Conservation (phyloP, 2,113 vertebrate species). For the Circaetus cinerascens region DNA sequence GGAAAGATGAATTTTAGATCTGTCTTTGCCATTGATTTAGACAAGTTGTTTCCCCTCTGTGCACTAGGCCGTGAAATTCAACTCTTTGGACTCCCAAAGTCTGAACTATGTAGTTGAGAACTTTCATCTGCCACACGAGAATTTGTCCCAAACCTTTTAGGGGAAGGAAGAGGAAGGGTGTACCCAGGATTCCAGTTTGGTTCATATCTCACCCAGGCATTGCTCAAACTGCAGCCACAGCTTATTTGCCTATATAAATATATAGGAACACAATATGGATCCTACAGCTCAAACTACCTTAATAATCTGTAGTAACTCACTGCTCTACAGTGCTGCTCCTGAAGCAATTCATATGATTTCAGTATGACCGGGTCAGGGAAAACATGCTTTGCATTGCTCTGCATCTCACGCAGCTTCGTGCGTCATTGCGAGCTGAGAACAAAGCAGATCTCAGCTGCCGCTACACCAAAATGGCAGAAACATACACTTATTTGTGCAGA, state of each 20-base stretch:
- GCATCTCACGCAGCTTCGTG: fast-evolving
- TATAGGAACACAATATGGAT: fast-evolving
- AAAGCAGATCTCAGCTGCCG: not conserved
- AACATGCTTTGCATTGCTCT: not conserved
- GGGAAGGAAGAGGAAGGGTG: not conserved
- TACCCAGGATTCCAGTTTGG: not conserved
- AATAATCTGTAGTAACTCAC: fast-evolving
- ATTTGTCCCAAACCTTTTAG: not conserved
- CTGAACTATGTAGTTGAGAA: not conserved
- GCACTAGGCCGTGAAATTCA: not conserved
- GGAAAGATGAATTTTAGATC: not conserved
- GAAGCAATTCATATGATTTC: not conserved
- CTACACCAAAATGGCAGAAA: not conserved
- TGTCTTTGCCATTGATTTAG: not conserved
- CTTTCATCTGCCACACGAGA: not conserved
- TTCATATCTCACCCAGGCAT: not conserved
- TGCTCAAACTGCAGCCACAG: not conserved
- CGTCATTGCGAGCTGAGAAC: fast-evolving
- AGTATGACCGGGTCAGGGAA: fast-evolving
- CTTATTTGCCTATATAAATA: not conserved
- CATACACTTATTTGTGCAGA: fast-evolving
- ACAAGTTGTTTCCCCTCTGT: not conserved
- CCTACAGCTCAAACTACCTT: not conserved
- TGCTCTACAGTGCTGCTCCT: not conserved
- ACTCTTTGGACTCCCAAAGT: not conserved